phyloP scores from a whole-genome alignment of 2,888 invertebrate species.

The Orgyia antiqua region DNA sequence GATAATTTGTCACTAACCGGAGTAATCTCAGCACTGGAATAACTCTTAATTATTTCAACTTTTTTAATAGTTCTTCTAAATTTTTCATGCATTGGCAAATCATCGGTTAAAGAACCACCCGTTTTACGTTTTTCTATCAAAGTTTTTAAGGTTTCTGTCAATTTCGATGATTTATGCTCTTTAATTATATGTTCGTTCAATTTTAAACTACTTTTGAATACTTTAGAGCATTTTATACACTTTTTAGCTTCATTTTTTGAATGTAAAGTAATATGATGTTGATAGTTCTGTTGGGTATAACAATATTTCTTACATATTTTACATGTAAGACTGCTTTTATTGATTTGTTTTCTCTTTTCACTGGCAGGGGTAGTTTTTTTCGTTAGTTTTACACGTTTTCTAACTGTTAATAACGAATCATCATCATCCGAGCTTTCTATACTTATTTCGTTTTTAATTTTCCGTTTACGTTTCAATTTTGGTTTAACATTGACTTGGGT shows the following conservation, averaged over 20 bases:
- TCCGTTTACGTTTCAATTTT: constrained; percentile 21
- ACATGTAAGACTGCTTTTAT: constrained; percentile 33
- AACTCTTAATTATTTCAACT: constrained; percentile 17
- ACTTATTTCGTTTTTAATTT: constrained; percentile 6
- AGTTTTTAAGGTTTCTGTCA: constrained; percentile 56
- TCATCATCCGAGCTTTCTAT: constrained; percentile 46
- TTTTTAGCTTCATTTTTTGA: constrained; percentile 36
- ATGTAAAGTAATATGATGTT: constrained; percentile 55
- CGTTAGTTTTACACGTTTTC: constrained; percentile 15
- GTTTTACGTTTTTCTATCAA: constrained; percentile 47
- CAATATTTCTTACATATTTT: constrained; percentile 53
- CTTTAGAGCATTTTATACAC: constrained; percentile 52
- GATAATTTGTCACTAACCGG: constrained; percentile 35
- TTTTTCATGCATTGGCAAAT: constrained; percentile 23
- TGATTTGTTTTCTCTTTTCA: background rate
- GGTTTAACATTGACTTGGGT: constrained; percentile 20
- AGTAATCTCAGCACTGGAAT: constrained; percentile 31
- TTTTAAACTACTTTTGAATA: constrained; percentile 37
- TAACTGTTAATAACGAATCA: constrained; percentile 33
- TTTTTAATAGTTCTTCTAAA: constrained; percentile 45
- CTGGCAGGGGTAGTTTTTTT: background rate
- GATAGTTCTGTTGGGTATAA: constrained; percentile 58
- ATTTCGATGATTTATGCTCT: constrained; percentile 45
- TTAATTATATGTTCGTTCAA: constrained; percentile 39
- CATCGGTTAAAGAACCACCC: constrained; percentile 10